phyloP scores from a whole-genome alignment of 2,797 vertebrate species.

The Pseudomugil gertrudae region DNA sequence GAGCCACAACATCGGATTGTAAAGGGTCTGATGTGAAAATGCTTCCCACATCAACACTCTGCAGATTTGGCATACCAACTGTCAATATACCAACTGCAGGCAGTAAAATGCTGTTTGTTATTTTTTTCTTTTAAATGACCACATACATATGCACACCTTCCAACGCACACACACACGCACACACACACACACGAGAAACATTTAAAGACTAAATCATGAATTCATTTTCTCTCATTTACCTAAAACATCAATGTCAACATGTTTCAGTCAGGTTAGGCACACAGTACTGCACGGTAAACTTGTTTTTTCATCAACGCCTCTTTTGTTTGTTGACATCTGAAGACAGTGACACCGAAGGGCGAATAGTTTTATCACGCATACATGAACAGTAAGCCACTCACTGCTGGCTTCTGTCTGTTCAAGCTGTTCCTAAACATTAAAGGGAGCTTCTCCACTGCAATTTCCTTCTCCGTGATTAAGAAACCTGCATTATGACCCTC shows the following conservation, averaged over 20 bases:
- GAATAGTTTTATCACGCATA: constrained; percentile 16
- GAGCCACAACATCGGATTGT: constrained; percentile 71
- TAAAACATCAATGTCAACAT: constrained; percentile 49
- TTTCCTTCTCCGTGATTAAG: constrained; percentile 26
- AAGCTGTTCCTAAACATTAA: constrained; percentile 52
- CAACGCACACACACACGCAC: background rate
- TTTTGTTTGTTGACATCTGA: constrained; percentile 72
- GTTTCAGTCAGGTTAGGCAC: constrained; percentile 68
- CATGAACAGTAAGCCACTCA: constrained; percentile 42
- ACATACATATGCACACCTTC: constrained; percentile 24
- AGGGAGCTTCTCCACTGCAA: constrained; percentile 54
- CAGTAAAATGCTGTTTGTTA: constrained; percentile 75
- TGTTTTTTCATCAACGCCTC: constrained; percentile 56
- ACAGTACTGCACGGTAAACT: constrained; percentile 77
- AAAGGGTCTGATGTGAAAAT: constrained; percentile 73
- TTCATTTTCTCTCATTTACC: constrained; percentile 40
- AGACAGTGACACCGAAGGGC: constrained; percentile 52
- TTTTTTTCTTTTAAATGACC: constrained; percentile 41
- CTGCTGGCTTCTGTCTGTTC: constrained; percentile 39
- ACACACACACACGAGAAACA: constrained; percentile 17
- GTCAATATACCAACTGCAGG: constrained; percentile 74
- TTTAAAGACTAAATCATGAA: constrained; percentile 42
- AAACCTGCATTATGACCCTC: constrained; percentile 30
- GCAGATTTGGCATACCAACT: constrained; percentile 76
- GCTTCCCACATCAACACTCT: constrained; percentile 57